Base-by-base conservation (phyloP, 2,888 invertebrate species). In the Harpalus rufipes region DNA sequence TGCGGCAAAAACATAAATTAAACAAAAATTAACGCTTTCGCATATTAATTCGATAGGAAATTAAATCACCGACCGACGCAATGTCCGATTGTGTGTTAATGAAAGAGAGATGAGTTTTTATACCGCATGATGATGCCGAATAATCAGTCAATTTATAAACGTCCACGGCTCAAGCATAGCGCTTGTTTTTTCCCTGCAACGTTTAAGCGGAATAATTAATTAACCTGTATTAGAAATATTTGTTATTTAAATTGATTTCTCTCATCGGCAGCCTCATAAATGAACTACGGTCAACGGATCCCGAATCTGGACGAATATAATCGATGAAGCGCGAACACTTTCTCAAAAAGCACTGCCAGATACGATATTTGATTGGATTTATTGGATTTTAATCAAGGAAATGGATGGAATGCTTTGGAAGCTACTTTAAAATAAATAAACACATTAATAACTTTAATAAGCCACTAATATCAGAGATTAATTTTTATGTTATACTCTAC, bases 11-110 rank as follows among this genome's bases (percentile, higher is more conserved):
- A 85, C 85, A 78, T 68, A 85, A 85, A 85, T 85, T 85, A 85
- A 85, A 85, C 84, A 58, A 85, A 85, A 85, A 85, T 85, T 79
- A 85, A 85, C 79, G 68, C 80, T 85, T 68, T 56, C 85, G 85
- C 79, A 85, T 85, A 85, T 85, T 85, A 85, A 85, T 85, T 85
- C 85, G 80, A 85, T 85, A 85, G 85, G 80, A 85, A 85, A 85
- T 85, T 85, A 85, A 85, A 78, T 85, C 85, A 58, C 68, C 68
- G 63, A 51, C 85, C 41, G 61, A 56, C 84, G 84, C 78, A 84
- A 84, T 84, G 84, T 85, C 78, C 85, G 85, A 85, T 85, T 85
- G 85, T 85, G 85, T 85, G 85, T 85, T 85, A 85, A 85, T 85
- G 85, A 85, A 68, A 85, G 32, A 56, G 18, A 58, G 65, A 63